These are phyloP conservation scores for Cyanocitta stelleri DNA, from an alignment of 2,113 vertebrate species.

Conservation along the genomic window DNA sequence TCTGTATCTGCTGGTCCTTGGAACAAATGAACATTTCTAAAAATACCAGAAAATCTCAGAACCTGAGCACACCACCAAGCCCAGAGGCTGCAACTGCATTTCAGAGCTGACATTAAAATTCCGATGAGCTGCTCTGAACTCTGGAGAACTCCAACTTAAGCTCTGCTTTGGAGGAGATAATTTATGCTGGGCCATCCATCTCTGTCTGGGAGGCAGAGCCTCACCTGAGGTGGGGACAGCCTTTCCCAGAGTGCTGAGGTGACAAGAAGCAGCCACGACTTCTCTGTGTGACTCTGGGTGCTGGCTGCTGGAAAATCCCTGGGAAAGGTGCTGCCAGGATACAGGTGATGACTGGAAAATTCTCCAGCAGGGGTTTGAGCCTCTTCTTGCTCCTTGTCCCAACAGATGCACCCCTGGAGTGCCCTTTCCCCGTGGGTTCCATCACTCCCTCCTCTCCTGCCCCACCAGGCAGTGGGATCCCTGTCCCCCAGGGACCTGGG, in stretches of 20 bases:
- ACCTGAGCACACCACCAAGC: background rate
- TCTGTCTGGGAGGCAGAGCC: background rate
- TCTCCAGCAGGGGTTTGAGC: background rate
- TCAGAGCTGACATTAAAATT: background rate
- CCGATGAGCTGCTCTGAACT: background rate
- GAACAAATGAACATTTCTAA: background rate
- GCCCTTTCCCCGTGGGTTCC: accelerated
- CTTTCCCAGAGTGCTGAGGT: background rate
- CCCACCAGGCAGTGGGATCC: background rate
- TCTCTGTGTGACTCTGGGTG: too few relatives aligned
- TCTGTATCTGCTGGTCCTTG: background rate
- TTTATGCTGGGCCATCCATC: background rate
- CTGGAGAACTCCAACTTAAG: background rate
- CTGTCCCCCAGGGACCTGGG: background rate
- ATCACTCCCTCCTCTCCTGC: background rate
- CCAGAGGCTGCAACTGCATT: background rate
- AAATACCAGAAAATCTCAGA: background rate
- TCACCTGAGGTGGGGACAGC: background rate
- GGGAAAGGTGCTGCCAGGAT: background rate
- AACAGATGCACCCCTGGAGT: background rate
- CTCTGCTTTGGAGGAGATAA: background rate
- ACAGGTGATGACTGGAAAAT: background rate
- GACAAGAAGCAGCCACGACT: background rate
- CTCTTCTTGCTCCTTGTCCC: background rate
- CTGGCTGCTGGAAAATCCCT: background rate